Percentiles rank a stretch among this genome's conserved stretches.
Conservation (phyloP, 2,888 invertebrate species). For the Lapara coniferarum region DNA sequence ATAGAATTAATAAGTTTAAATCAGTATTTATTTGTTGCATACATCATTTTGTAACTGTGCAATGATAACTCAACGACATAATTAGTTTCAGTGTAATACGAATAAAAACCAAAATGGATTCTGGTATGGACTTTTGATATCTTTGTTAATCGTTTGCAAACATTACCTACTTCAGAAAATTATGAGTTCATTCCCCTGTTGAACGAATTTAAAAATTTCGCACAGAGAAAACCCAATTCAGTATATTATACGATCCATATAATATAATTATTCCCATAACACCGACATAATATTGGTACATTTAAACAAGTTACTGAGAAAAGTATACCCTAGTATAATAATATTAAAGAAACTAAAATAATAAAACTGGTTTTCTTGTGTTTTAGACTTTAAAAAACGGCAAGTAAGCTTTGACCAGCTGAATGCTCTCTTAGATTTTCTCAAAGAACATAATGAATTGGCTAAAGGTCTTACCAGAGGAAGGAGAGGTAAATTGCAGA, state of each 20-base stretch:
- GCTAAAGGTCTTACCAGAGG: slow-evolving; percentile 58
- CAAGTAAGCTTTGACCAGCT: slow-evolving; percentile 59
- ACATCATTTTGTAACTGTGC: background rate
- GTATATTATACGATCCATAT: background rate
- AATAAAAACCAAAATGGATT: slow-evolving; percentile 11
- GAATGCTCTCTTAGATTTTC: slow-evolving; percentile 54
- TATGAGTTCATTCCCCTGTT: background rate
- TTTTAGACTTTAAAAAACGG: slow-evolving; percentile 48
- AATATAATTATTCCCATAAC: background rate
- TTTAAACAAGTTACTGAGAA: background rate
- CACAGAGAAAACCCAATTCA: too few species aligned
- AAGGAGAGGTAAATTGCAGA: slow-evolving; percentile 55
- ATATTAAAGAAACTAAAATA: too few species aligned
- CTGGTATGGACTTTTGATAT: slow-evolving; percentile 16
- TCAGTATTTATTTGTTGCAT: background rate
- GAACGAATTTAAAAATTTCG: too few species aligned
- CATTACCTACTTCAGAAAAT: slow-evolving; percentile 11
- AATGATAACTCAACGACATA: background rate
- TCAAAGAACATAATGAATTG: slow-evolving; percentile 58
- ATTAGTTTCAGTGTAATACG: background rate
- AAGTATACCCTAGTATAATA: background rate
- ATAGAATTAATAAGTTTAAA: background rate
- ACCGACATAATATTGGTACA: too few species aligned
- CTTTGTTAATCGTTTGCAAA: slow-evolving; percentile 5
- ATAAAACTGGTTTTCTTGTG: slow-evolving; percentile 26